These are phyloP conservation scores for Passer domesticus DNA, from an alignment of 2,113 vertebrate genomes.

Conservation along the genomic window DNA sequence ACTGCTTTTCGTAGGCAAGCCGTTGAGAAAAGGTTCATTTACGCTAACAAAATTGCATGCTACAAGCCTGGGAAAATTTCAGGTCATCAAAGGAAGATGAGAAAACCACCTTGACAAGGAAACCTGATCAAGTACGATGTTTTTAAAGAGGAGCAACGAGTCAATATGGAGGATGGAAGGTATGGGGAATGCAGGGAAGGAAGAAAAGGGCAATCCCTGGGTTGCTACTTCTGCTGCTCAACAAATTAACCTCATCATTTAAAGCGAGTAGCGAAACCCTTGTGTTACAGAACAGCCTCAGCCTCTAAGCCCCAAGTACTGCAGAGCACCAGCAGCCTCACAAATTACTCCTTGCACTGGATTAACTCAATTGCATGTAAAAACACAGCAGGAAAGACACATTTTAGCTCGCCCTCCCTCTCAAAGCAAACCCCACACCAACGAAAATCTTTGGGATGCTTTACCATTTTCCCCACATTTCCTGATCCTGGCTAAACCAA, in stretches of 20 bases:
- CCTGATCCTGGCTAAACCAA: background rate
- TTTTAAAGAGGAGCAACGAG: background rate
- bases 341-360: background rate
- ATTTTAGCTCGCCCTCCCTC: background rate
- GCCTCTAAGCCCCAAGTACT: background rate
- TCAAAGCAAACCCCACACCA: background rate
- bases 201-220: background rate
- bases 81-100: conserved; percentile 10
- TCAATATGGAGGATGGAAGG: conserved; percentile 23
- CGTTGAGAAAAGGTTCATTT: background rate
- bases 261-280: background rate
- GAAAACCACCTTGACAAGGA: background rate
- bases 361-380: background rate
- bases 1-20: background rate
- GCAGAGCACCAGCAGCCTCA: background rate
- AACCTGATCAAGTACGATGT: background rate
- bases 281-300: background rate
- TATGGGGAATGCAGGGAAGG: background rate
- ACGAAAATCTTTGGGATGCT: background rate
- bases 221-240: background rate
- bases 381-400: background rate
- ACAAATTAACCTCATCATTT: background rate
- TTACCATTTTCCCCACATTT: fast-evolving
- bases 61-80: background rate
- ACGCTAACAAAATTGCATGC: background rate